phyloP scores from a whole-genome alignment of 2,113 vertebrate species.

The Ondatra zibethicus region DNA sequence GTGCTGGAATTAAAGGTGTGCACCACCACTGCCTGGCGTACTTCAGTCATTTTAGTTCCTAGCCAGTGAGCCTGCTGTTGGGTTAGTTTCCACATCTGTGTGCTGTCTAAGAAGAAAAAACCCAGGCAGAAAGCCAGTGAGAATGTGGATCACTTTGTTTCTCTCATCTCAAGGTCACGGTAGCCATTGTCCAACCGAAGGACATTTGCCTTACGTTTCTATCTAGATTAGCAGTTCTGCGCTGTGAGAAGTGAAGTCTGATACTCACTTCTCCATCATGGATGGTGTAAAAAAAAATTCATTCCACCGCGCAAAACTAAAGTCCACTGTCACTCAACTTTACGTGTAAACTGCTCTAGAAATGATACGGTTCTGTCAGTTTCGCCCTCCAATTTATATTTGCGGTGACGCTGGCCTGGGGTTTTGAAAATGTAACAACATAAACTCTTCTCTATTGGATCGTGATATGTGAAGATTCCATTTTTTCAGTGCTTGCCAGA shows the following conservation, averaged over 20 bases:
- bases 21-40: too few relatives aligned
- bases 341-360: neutral
- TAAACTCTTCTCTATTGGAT: constrained; percentile 13
- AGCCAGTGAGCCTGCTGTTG: neutral
- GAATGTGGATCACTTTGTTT: constrained; percentile 36
- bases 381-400: constrained; percentile 39
- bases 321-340: neutral
- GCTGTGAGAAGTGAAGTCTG: neutral
- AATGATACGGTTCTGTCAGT: neutral
- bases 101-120: neutral
- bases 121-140: neutral
- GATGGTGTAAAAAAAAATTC: constrained; percentile 13
- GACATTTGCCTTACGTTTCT: neutral
- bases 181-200: neutral
- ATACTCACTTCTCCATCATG: neutral
- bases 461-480: neutral
- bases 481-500: neutral
- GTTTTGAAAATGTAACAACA: neutral
- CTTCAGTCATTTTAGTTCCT: neutral
- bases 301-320: neutral
- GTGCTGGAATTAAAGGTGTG: too few relatives aligned
- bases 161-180: neutral
- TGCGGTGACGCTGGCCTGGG: neutral
- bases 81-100: constrained; percentile 3
- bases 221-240: neutral